A percentile compares a stretch with the other conserved stretches of the same genome.
Conservation (phyloP, 2,113 vertebrate species). For the Burhinus oedicnemus region DNA sequence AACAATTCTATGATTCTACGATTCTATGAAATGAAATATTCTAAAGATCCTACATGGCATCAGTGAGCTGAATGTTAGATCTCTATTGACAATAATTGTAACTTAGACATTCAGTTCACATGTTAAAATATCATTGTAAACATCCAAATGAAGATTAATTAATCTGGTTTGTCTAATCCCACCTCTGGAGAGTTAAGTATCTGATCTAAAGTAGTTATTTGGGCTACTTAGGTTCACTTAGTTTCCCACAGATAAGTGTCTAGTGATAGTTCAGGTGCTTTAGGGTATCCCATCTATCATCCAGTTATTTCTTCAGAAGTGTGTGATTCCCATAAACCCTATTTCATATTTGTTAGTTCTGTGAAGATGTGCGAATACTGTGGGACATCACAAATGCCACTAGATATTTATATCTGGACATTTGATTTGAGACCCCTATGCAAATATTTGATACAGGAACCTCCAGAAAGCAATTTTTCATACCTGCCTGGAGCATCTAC, state of each 20-base stretch:
- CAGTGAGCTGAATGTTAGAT: background rate
- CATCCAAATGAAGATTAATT: accelerated
- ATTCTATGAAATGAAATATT: background rate
- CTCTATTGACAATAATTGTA: background rate
- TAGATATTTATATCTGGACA: background rate
- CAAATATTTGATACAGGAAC: background rate
- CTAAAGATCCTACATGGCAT: background rate
- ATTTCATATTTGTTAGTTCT: background rate
- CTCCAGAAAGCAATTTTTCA: background rate
- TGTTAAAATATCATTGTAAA: background rate
- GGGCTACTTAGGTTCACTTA: background rate
- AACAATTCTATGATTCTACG: too few species aligned
- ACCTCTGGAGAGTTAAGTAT: background rate
- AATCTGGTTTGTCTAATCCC: background rate
- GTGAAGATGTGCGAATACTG: background rate
- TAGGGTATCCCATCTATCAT: background rate
- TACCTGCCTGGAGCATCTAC: background rate
- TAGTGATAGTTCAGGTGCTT: background rate
- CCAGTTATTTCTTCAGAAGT: background rate
- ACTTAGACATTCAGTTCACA: background rate
- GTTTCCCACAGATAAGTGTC: background rate
- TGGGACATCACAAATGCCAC: background rate
- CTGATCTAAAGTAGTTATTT: background rate
- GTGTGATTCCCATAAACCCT: background rate
- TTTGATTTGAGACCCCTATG: background rate